Base-by-base conservation (phyloP, 2,113 vertebrate genomes). In the Monopterus albus region DNA sequence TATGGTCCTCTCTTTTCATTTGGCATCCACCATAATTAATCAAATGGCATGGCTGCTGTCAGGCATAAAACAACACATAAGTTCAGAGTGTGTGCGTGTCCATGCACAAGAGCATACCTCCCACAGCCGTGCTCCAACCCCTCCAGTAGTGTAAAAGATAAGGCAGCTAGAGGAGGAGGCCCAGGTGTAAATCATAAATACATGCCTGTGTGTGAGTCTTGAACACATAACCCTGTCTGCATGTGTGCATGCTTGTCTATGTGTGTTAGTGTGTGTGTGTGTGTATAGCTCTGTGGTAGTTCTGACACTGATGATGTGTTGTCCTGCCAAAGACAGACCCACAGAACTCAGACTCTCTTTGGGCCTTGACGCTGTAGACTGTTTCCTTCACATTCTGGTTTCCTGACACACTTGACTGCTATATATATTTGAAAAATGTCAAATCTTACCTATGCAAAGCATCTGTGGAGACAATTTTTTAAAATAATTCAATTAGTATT, bases 41-140 rank as follows among this genome's bases (percentile, higher is more conserved):
- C 91, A 90, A 83, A 88, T 91, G 90, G 91, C 90, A 92, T 42
- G 38, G 82, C 88, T 77, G 87, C 86, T 88, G 90, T 91, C 91
- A 91, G 58, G 88, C 8, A 38, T 40, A 7, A n/a, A n/a, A n/a
- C n/a, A n/a, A 28, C 26, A 46, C 21, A 33, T 61, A 35, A 74
- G 46, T 74, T n/a, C n/a, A n/a, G 55, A 72, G 39, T 64, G 17
- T 14, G 1, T 56, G 58, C 18, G 78, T 66, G 57, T 26, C 78
- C 21, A 79, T 87, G 80, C 87, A 95, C 91, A 95, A 94, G 82
- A 91, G 93, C 79, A 91, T 89, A 92, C 88, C 75, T 91, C 75
- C 63, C 75, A 75, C 75, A 65, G 42, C 26, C 23, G 17, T 33
- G 33, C 66, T 23, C 25, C 7, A 55, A 74, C 62, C 69, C 38